A percentile compares a stretch with the other conserved stretches of the same genome.
Evolutionary conservation across 2,888 invertebrate species (phyloP).

Genomic region (Eudasyphora cyanicolor): DNA sequence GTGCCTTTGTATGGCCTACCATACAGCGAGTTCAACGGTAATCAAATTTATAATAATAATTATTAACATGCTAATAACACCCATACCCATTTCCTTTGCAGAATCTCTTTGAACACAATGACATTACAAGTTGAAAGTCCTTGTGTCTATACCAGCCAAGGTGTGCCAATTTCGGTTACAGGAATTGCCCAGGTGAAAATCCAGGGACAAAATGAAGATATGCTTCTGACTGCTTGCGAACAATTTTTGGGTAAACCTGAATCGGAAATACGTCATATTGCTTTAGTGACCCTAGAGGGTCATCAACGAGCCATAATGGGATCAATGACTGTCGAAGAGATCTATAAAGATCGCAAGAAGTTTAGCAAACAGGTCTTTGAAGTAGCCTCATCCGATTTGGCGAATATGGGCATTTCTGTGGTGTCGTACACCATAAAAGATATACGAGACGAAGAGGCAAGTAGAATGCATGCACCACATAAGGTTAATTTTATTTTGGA

Average conservation of each 20-base stretch:
- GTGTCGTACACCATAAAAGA: constrained; percentile 97
- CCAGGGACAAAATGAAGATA: constrained; percentile 88
- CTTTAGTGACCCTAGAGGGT: constrained; percentile 94
- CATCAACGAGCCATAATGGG: constrained; percentile 98
- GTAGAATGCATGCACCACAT: constrained; percentile 66
- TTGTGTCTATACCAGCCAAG: constrained; percentile 97
- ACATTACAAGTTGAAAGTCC: constrained; percentile 97
- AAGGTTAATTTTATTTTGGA: constrained; percentile 30
- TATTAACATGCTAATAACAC: neutral
- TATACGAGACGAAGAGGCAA: constrained; percentile 96
- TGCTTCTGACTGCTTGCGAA: constrained; percentile 92
- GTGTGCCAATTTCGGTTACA: constrained; percentile 97
- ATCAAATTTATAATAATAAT: constrained; percentile 17
- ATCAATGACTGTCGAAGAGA: constrained; percentile 97
- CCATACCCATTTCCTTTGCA: constrained; percentile 74
- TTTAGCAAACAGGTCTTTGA: constrained; percentile 97
- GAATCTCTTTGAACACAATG: constrained; percentile 98
- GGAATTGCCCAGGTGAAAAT: constrained; percentile 97
- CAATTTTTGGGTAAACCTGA: constrained; percentile 95
- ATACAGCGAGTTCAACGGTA: constrained; percentile 92
- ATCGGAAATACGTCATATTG: constrained; percentile 93
- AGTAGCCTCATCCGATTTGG: constrained; percentile 95
- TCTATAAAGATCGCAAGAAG: constrained; percentile 97
- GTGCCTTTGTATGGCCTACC: constrained; percentile 98
- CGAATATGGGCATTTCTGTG: constrained; percentile 97